Evolutionary conservation across 2,888 invertebrate genomes (phyloP).

Genomic region (Rhaphigaster nebulosa): DNA sequence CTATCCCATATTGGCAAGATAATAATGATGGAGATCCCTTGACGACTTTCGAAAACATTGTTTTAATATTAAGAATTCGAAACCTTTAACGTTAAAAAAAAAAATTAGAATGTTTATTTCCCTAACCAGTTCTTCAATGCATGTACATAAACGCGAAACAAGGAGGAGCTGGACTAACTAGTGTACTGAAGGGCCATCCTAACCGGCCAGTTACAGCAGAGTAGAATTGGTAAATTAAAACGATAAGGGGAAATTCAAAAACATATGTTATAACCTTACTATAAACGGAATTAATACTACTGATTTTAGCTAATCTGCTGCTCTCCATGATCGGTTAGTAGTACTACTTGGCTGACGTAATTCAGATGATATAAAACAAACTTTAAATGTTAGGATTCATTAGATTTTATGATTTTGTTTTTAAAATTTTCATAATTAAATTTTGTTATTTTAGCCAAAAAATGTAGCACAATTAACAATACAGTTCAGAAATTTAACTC

Average conservation of each 20-base stretch:
- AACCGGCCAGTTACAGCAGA: not conserved
- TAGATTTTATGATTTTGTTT: not conserved
- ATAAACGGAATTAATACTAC: not conserved
- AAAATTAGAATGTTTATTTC: not conserved
- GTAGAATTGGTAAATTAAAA: not conserved
- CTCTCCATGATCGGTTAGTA: not conserved
- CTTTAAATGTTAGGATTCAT: not conserved
- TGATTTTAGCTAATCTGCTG: not conserved
- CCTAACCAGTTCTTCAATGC: not conserved
- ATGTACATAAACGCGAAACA: not conserved
- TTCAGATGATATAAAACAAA: not conserved
- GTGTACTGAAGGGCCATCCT: not conserved
- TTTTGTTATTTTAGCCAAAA: not conserved
- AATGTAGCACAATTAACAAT: not conserved
- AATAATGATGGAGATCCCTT: not conserved
- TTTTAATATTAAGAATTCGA: not conserved
- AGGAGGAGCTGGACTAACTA: not conserved
- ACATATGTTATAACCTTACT: not conserved
- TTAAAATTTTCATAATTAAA: not conserved
- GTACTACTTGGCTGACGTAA: not conserved
- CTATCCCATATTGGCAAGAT: not conserved
- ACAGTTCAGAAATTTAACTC: not conserved
- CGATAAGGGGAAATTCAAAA: not conserved
- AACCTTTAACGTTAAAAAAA: not conserved
- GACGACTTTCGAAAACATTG: constrained; percentile 15